Evolutionary conservation across 2,113 vertebrate genomes (phyloP).

Genomic region (Apeltes quadracus): DNA sequence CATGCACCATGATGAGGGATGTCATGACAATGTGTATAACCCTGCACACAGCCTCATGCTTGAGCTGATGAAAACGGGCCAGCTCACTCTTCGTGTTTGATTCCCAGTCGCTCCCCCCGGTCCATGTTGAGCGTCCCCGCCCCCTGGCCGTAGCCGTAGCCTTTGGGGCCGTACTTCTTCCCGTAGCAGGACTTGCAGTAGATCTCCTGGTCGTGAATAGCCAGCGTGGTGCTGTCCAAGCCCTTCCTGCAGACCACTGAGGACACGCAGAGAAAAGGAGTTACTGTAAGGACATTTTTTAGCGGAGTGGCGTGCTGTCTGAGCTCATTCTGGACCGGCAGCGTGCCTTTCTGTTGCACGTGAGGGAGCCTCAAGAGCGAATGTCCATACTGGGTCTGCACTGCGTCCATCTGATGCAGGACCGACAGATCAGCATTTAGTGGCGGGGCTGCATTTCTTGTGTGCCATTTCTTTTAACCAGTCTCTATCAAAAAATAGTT

Average conservation of each 20-base stretch:
- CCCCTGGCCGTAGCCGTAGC: constrained; percentile 92
- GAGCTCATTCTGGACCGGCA: no score
- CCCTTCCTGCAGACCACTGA: constrained; percentile 94
- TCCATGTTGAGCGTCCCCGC: constrained; percentile 94
- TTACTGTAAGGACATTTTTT: no score
- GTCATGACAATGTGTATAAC: not conserved
- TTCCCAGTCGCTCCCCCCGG: constrained; percentile 91
- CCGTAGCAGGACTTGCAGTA: constrained; percentile 96
- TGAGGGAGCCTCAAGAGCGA: not conserved
- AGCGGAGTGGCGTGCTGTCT: no score
- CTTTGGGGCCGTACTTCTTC: constrained; percentile 94
- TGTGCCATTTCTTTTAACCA: not conserved
- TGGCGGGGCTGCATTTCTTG: no score
- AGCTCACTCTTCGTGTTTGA: constrained; percentile 91
- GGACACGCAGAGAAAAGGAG: not conserved
- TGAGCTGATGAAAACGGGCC: not conserved
- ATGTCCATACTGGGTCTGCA: no score
- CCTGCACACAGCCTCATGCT: not conserved
- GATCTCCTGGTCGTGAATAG: constrained; percentile 90
- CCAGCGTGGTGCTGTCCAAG: constrained; percentile 92
- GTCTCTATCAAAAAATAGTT: not conserved
- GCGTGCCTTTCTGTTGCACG: not conserved
- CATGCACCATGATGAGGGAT: not conserved
- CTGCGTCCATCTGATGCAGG: no score
- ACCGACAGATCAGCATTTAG: no score